These are phyloP conservation scores for Ploceus nigricollis DNA, from an alignment of 2,113 vertebrate genomes.

Conservation along the genomic window DNA sequence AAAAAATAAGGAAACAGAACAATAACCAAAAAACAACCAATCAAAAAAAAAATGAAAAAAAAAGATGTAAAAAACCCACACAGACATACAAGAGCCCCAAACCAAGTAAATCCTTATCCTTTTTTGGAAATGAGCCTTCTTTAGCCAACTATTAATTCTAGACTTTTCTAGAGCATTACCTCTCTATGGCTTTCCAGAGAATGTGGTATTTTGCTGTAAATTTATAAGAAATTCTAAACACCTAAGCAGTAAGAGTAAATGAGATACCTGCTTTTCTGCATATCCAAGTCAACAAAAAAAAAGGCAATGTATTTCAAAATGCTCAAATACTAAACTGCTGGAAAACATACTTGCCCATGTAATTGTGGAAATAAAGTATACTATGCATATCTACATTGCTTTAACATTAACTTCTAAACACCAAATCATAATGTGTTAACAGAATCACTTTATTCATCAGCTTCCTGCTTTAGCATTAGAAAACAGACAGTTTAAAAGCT, in stretches of 20 bases:
- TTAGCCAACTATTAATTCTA: background rate
- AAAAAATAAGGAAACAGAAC: background rate
- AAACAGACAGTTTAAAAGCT: background rate
- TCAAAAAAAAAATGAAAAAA: background rate
- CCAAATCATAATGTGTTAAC: background rate
- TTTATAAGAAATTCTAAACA: background rate
- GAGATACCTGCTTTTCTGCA: background rate
- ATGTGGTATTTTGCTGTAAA: background rate
- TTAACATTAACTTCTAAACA: background rate
- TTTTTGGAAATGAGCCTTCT: background rate
- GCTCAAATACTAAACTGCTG: background rate
- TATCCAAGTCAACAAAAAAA: background rate
- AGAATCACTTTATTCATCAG: background rate
- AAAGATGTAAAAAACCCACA: background rate
- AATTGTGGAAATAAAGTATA: background rate
- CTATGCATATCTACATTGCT: background rate
- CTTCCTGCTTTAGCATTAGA: background rate
- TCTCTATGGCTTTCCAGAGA: background rate
- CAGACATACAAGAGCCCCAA: background rate
- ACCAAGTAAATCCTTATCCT: background rate
- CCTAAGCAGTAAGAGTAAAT: background rate
- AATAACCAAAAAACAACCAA: fast-evolving
- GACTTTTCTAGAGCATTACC: background rate
- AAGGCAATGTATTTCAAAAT: background rate
- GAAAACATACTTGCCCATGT: background rate